Evolutionary conservation across 1,140 invertebrate genomes (phyloP).

Genomic region (Drosophila bocki): DNA sequence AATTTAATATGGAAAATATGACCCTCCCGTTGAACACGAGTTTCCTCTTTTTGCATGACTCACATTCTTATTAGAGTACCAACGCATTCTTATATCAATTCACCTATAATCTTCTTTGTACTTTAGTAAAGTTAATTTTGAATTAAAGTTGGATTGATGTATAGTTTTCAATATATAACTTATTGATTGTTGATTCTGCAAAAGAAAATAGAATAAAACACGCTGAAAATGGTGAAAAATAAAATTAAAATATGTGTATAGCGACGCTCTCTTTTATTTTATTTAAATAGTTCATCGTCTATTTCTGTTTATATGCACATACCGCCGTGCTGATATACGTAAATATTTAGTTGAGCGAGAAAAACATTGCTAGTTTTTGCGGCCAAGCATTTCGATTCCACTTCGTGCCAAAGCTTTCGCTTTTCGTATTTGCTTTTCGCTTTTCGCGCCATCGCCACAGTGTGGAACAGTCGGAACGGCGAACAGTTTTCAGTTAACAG

Average conservation of each 20-base stretch:
- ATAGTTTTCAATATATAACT: not conserved
- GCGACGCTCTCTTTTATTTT: slow-evolving; percentile 19
- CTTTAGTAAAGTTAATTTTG: not conserved
- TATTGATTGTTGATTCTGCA: not conserved
- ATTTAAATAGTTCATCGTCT: slow-evolving; percentile 49
- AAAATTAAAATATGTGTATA: slow-evolving; percentile 12
- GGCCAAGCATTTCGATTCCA: slow-evolving; percentile 52
- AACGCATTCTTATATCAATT: not conserved
- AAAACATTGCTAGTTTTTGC: slow-evolving; percentile 37
- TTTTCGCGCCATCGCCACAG: slow-evolving; percentile 60
- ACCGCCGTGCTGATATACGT: slow-evolving; percentile 18
- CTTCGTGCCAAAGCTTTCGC: slow-evolving; percentile 35
- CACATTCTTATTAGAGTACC: not conserved
- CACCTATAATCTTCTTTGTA: not conserved
- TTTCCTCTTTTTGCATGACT: too few relatives aligned
- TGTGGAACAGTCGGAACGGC: slow-evolving; percentile 30
- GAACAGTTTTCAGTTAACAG: slow-evolving; percentile 65
- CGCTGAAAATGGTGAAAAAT: not conserved
- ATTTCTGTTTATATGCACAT: slow-evolving; percentile 21
- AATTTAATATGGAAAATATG: not conserved
- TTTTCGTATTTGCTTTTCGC: slow-evolving; percentile 47
- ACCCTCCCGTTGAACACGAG: not conserved
- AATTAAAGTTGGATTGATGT: not conserved
- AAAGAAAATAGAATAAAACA: not conserved
- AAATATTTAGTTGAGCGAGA: slow-evolving; percentile 18